Evolutionary conservation across 1,140 invertebrate species (phyloP), one percentile per base, ranked within the genome.

Genomic region (Lethrus apterus): DNA sequence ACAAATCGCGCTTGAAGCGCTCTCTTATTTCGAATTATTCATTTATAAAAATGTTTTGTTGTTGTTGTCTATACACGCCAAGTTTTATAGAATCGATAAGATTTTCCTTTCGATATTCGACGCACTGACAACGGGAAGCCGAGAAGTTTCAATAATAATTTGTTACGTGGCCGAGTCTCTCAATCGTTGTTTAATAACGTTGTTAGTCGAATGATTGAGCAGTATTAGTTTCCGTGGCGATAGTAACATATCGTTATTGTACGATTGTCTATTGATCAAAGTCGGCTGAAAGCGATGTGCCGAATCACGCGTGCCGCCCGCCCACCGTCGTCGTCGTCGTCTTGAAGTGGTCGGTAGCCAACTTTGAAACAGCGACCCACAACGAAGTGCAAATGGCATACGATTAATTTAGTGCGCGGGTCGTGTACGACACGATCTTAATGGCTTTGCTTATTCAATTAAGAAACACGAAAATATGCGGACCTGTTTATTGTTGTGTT

Each of bases 311-410:
- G 54, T 53, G 48, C 44, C 47, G 48, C 23, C 43, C 53, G 48
- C 53, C 53, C 33, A 55, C 53, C 14, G 20, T 38, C 19, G 18
- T 11, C 35, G 8, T 33, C 35, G 26, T 33, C 38, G n/a, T n/a
- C n/a, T n/a, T n/a, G n/a, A 34, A 44, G 44, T 47, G 44, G 46
- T 36, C 35, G 50, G 55, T 47, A 55, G 53, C 51, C 18, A 52
- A 43, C 40, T 49, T 47, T 56, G 56, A 58, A 45, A 49, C 40
- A 56, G 41, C 59, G 61, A 63, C 61, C 61, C 52, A 63, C 61
- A 58, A 56, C 56, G 53, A 38, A 49, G 57, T 53, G 48, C 55
- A 54, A 61, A 61, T 57, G 57, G 57, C 52, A 59, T 56, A 57
- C 61, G 58, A 62, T 62, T 62, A 60, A 60, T 62, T 59, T 38